Percentiles rank a stretch among this genome's conserved stretches.
phyloP scores from a whole-genome alignment of 2,113 vertebrate species.

The Siniperca chuatsi region DNA sequence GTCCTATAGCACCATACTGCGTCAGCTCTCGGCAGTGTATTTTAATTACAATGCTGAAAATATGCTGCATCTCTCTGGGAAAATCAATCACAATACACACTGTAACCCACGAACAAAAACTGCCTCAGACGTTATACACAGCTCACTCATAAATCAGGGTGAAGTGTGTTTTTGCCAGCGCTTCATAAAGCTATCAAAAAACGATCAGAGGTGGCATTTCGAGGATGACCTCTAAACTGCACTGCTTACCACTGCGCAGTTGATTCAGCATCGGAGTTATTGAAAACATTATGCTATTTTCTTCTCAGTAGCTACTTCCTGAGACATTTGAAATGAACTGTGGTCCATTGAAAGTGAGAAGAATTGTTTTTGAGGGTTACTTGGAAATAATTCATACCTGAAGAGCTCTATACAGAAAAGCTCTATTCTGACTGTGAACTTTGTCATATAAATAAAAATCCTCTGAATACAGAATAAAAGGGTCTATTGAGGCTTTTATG shows the following conservation, averaged over 20 bases:
- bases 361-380: conserved; percentile 52
- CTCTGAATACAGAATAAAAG: conserved; percentile 49
- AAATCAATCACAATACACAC: conserved; percentile 45
- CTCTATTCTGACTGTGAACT: conserved; percentile 44
- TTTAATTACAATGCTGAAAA: conserved; percentile 39
- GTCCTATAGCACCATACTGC: not conserved
- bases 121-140: conserved; percentile 19
- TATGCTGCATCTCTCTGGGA: conserved; percentile 12
- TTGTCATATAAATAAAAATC: conserved; percentile 44
- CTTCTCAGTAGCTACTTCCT: conserved; percentile 62
- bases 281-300: conserved; percentile 66
- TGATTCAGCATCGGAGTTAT: conserved; percentile 59
- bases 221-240: conserved; percentile 69
- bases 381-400: conserved; percentile 52
- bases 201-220: conserved; percentile 68
- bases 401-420: conserved; percentile 46
- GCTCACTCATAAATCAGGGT: conserved; percentile 59
- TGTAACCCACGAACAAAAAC: conserved; percentile 30
- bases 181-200: conserved; percentile 60
- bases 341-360: conserved; percentile 49
- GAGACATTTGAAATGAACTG: conserved; percentile 60
- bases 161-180: conserved; percentile 26
- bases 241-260: conserved; percentile 35
- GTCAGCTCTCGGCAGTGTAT: not conserved
- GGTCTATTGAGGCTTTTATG: conserved; percentile 37